Percentiles rank a stretch among this genome's conserved stretches.
Evolutionary conservation across 1,140 invertebrate genomes (phyloP).

Genomic region (Nephila pilipes): DNA sequence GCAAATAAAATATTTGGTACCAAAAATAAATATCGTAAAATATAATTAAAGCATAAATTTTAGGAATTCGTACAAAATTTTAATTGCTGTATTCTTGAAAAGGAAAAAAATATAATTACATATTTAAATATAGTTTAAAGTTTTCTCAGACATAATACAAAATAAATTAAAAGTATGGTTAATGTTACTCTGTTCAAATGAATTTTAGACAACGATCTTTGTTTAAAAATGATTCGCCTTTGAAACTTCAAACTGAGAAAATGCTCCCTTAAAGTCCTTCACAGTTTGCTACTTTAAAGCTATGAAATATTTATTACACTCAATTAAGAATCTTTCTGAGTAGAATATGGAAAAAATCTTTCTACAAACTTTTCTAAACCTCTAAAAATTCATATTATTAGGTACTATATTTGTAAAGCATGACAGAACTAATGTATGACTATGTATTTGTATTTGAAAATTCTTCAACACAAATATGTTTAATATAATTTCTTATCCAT

Average conservation of each 20-base stretch:
- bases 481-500: background rate
- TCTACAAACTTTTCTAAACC: conserved; percentile 62
- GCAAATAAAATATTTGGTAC: no score
- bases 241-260: conserved; percentile 56
- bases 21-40: no score
- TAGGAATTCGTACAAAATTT: no score
- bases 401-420: conserved; percentile 36
- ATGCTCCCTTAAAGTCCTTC: conserved; percentile 34
- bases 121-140: no score
- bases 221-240: background rate
- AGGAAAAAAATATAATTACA: no score
- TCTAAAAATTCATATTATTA: conserved; percentile 44
- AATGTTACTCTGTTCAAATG: no score
- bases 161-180: no score
- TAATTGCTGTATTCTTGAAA: no score
- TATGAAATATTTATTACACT: conserved; percentile 68
- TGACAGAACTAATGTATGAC: background rate
- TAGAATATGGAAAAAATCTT: conserved; percentile 44
- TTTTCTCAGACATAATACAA: no score
- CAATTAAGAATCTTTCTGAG: conserved; percentile 47
- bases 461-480: background rate
- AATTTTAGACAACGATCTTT: no score
- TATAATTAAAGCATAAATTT: no score
- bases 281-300: conserved; percentile 68
- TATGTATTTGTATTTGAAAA: background rate